Base-by-base conservation (phyloP, 2,113 vertebrate species). In the Addax nasomaculatus region DNA sequence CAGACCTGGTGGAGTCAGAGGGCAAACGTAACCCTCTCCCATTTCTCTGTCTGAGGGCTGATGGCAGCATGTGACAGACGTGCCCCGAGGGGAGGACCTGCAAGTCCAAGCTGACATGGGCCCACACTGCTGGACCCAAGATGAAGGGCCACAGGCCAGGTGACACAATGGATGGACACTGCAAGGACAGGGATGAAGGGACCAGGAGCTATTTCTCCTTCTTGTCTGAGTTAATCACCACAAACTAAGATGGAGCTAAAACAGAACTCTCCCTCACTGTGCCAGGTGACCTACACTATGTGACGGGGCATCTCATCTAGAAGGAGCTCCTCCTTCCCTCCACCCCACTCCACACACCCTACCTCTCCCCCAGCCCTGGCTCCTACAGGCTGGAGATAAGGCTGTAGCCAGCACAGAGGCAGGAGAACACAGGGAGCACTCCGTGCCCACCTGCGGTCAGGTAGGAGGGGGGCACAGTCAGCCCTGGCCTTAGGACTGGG, bases 261-360 rank as follows among this genome's bases (percentile, higher is more conserved):
- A 45, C n/a, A 53, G 14, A 15, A 14, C 6, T 27, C 49, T 33
- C 83, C 23, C 43, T 55, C 23, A 11, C n/a, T 53, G 25, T 29
- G 19, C 57, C 29, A 9, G 15, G 47, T 39, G 57, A 80, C 67
- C 14, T 21, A 43, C 14, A 7, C 10, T 29, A 2, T 87, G 14
- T 33, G 27, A 2, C 0, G 0, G 62, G 27, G 33, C 3, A 1
- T 47, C 49, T 43, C 16, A 6, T 73, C 17, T 11, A 39, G 55
- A 45, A 78, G 64, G 55, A 67, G 15, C 33, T 25, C 16, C 53
- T 17, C 53, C 23, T 27, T 39, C 70, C 39, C 12, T 76, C 39
- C 70, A 76, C 21, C 12, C 30, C 17, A 13, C 67, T 70, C n/a
- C n/a, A 6, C n/a, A 23, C 2, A n/a, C 33, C n/a, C 19, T n/a